Conservation (phyloP, 2,113 vertebrate species). For the Hemicordylus capensis region DNA sequence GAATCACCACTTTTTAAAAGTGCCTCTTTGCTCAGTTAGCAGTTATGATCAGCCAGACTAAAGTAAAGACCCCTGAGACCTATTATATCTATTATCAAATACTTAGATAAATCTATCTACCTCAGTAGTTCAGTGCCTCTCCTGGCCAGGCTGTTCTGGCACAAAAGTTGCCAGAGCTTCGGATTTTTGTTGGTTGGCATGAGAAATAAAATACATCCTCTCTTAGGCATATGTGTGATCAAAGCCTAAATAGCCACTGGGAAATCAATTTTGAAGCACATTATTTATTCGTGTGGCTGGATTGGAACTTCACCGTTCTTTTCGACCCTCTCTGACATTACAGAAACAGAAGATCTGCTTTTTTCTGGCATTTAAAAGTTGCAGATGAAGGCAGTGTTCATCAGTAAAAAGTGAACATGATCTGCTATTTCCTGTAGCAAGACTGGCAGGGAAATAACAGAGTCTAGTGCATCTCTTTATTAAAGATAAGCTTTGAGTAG, state of each 20-base stretch:
- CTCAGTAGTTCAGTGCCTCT: background rate
- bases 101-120: background rate
- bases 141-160: background rate
- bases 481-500: background rate
- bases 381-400: background rate
- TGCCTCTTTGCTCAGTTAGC: too few relatives aligned
- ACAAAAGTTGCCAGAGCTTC: background rate
- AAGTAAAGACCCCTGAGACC: background rate
- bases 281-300: background rate
- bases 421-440: background rate
- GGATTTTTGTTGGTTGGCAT: background rate
- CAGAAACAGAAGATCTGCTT: background rate
- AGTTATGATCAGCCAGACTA: background rate
- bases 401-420: background rate
- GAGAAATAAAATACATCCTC: background rate
- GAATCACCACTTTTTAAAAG: too few relatives aligned
- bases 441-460: background rate
- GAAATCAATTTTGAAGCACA: background rate
- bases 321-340: background rate
- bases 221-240: background rate
- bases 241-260: background rate
- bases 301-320: background rate
- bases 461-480: background rate
- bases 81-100: background rate
- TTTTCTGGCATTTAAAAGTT: background rate